These are phyloP conservation scores for Emmelina monodactyla DNA, from an alignment of 2,888 invertebrate genomes.

Conservation along the genomic window DNA sequence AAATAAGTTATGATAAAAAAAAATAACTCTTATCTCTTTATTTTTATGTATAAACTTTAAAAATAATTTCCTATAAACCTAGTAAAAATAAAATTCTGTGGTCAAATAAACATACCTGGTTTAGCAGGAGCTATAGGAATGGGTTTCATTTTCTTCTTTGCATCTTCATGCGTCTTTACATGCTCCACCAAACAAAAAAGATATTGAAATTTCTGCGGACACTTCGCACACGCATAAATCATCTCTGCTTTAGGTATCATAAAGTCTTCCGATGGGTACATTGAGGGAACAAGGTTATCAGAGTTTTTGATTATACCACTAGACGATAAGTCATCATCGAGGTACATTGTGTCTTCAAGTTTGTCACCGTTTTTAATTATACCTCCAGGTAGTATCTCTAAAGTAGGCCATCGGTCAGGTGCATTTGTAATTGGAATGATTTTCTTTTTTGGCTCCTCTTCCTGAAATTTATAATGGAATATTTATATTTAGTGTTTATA, in stretches of 20 bases:
- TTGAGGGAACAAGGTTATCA: no score
- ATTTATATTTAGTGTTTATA: no score
- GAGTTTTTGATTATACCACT: no score
- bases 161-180: slow-evolving; percentile 43
- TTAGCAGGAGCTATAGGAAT: background rate
- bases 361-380: slow-evolving; percentile 42
- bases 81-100: background rate
- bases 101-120: background rate
- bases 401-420: slow-evolving; percentile 44
- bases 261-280: no score
- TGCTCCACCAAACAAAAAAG: slow-evolving; percentile 44
- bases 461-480: background rate
- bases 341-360: slow-evolving; percentile 17
- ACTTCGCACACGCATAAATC: slow-evolving; percentile 53
- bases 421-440: slow-evolving; percentile 15
- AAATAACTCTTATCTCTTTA: no score
- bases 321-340: background rate
- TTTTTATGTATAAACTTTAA: no score
- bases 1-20: no score
- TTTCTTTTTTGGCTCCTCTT: slow-evolving; percentile 14
- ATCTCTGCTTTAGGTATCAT: slow-evolving; percentile 19
- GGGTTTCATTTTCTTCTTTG: slow-evolving; percentile 26
- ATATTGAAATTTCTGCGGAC: slow-evolving; percentile 40
- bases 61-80: no score
- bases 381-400: slow-evolving; percentile 51